Evolutionary conservation across 2,113 vertebrate genomes (phyloP).

Genomic region (Thymallus thymallus): DNA sequence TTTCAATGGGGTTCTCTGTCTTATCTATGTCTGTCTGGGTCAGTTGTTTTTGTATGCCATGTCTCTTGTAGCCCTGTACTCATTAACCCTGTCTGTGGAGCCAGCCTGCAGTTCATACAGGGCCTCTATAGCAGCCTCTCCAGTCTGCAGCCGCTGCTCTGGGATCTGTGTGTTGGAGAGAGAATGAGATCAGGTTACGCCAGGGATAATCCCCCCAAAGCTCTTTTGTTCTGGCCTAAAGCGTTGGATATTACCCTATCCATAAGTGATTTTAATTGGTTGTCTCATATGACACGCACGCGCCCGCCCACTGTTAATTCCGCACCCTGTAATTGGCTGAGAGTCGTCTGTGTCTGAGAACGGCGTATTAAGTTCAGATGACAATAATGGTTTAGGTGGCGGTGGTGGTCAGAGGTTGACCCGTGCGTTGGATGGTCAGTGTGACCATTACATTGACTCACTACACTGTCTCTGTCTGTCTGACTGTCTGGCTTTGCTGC

Average conservation of each 20-base stretch:
- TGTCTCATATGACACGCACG: slow-evolving; percentile 69
- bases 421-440: slow-evolving; percentile 19
- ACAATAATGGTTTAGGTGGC: slow-evolving; percentile 71
- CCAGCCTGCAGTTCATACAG: no score
- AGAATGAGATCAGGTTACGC: slow-evolving; percentile 74
- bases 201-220: slow-evolving; percentile 73
- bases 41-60: slow-evolving; percentile 1
- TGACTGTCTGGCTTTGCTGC: slow-evolving; percentile 55
- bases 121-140: not conserved
- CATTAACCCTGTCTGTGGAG: no score
- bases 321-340: slow-evolving; percentile 62
- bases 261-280: slow-evolving; percentile 81
- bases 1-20: slow-evolving; percentile 9
- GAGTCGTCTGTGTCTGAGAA: slow-evolving; percentile 42
- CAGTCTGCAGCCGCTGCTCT: slow-evolving; percentile 33
- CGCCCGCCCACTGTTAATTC: slow-evolving; percentile 65
- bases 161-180: slow-evolving; percentile 62
- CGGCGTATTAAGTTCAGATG: slow-evolving; percentile 61
- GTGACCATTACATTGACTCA: slow-evolving; percentile 64
- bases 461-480: slow-evolving; percentile 33
- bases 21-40: slow-evolving; percentile 15
- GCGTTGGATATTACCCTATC: slow-evolving; percentile 69
- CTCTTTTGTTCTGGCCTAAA: slow-evolving; percentile 74
- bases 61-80: not conserved
- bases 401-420: slow-evolving; percentile 19